Percentiles rank a stretch among this genome's conserved stretches.
These are phyloP conservation scores for Mycetomoellerius zeteki DNA, from an alignment of 1,140 invertebrate genomes.

Conservation along the genomic window DNA sequence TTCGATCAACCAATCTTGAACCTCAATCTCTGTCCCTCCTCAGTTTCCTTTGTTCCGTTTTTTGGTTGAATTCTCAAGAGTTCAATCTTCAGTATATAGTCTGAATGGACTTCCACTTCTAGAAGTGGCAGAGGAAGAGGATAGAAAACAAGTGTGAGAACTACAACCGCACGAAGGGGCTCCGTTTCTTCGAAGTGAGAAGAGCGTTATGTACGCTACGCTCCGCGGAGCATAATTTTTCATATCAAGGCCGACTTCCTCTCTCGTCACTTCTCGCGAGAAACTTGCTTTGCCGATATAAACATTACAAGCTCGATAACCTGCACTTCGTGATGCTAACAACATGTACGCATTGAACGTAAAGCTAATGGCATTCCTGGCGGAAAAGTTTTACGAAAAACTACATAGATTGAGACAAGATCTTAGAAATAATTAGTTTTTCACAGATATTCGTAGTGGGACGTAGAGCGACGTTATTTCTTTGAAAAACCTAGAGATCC, in stretches of 20 bases:
- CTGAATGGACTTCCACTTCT: background rate
- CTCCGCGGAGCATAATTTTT: conserved; percentile 1
- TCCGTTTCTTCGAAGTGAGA: conserved; percentile 7
- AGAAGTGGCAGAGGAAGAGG: background rate
- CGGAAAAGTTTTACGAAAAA: too few species aligned
- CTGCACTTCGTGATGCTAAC: background rate
- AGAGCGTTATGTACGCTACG: background rate
- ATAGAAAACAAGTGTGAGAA: background rate
- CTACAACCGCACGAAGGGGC: background rate
- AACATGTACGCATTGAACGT: background rate
- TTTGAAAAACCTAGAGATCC: too few species aligned
- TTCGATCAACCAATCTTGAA: background rate
- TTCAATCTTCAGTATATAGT: background rate
- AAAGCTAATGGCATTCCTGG: too few species aligned
- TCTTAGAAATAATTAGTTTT: too few species aligned
- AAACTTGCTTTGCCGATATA: conserved; percentile 17
- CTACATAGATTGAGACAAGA: too few species aligned
- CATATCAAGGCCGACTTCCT: conserved; percentile 7
- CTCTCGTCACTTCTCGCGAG: background rate
- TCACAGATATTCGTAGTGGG: too few species aligned
- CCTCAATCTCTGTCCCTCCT: background rate
- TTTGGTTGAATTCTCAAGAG: background rate
- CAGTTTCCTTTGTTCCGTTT: background rate
- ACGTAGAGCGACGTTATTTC: too few species aligned
- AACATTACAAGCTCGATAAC: background rate